Conservation (phyloP, 2,113 vertebrate species). For the Thunnus thynnus region DNA sequence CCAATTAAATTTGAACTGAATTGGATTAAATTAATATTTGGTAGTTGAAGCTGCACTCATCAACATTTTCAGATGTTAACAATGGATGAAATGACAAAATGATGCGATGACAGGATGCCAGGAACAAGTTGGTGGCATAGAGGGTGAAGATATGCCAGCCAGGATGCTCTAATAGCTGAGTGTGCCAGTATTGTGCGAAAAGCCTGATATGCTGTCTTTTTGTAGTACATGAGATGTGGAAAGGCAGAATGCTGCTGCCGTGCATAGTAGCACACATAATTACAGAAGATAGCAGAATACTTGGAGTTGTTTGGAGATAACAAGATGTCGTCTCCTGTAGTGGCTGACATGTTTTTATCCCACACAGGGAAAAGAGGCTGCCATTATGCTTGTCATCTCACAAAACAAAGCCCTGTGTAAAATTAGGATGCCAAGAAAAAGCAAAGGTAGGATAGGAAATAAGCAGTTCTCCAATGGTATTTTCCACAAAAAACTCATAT, state of each 20-base stretch:
- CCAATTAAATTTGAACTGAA: no score
- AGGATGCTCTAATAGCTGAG: slow-evolving; percentile 32
- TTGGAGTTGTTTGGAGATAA: slow-evolving; percentile 66
- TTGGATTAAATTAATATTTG: no score
- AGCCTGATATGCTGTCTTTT: slow-evolving; percentile 12
- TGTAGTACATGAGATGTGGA: slow-evolving; percentile 16
- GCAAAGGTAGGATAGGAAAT: slow-evolving; percentile 29
- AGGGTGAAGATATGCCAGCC: neutral
- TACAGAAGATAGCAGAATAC: slow-evolving; percentile 56
- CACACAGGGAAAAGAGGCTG: slow-evolving; percentile 31
- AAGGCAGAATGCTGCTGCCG: neutral
- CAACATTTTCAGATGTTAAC: no score
- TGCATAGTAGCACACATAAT: slow-evolving; percentile 51
- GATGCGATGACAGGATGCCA: no score
- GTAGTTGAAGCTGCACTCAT: no score
- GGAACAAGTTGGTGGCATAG: no score
- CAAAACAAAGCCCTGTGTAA: slow-evolving; percentile 56
- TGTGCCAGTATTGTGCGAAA: slow-evolving; percentile 17
- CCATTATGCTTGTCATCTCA: slow-evolving; percentile 65
- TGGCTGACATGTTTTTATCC: slow-evolving; percentile 70
- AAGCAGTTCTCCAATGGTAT: slow-evolving; percentile 20
- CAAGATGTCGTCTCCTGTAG: slow-evolving; percentile 62
- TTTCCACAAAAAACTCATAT: slow-evolving; percentile 50
- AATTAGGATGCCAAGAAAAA: slow-evolving; percentile 54
- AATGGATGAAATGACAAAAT: no score